These are phyloP conservation scores for Medauroidea extradentata DNA, from an alignment of 1,140 invertebrate species.

Conservation along the genomic window DNA sequence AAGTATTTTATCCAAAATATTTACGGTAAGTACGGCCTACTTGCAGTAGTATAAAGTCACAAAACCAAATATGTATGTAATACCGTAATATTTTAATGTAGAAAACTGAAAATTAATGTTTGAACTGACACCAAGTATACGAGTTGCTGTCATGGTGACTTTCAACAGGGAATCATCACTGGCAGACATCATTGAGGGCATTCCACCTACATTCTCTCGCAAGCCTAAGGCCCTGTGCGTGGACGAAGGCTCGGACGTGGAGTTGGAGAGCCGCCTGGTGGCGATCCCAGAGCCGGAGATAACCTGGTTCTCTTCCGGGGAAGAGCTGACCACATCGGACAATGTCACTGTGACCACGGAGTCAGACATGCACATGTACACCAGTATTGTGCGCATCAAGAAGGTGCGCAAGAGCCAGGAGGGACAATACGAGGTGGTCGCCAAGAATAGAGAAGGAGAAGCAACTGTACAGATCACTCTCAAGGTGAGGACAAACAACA, in stretches of 20 bases:
- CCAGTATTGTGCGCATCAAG: slow-evolving; percentile 72
- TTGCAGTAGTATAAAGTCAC: too few species aligned
- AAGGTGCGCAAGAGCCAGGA: slow-evolving; percentile 74
- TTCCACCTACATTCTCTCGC: slow-evolving; percentile 87
- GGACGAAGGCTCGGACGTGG: slow-evolving; percentile 72
- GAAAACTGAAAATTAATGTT: too few species aligned
- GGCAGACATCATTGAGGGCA: slow-evolving; percentile 85
- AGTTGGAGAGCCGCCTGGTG: slow-evolving; percentile 77
- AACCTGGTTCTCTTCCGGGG: slow-evolving; percentile 73
- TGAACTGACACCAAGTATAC: too few species aligned
- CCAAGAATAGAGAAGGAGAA: slow-evolving; percentile 87
- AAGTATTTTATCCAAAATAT: too few species aligned
- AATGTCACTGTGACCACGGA: slow-evolving; percentile 67
- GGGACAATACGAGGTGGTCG: slow-evolving; percentile 82
- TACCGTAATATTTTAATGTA: too few species aligned
- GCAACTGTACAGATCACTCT: slow-evolving; percentile 73
- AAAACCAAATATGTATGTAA: too few species aligned
- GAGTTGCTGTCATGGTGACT: too few species aligned
- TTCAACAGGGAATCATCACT: slow-evolving; percentile 84
- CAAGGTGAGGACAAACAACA: slow-evolving; percentile 52
- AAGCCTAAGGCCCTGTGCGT: slow-evolving; percentile 81
- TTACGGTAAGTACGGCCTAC: too few species aligned
- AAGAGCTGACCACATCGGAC: slow-evolving; percentile 58
- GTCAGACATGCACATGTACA: slow-evolving; percentile 88
- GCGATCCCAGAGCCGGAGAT: slow-evolving; percentile 89